Evolutionary conservation across 2,888 invertebrate genomes (phyloP).

Genomic region (Tillus elongatus): DNA sequence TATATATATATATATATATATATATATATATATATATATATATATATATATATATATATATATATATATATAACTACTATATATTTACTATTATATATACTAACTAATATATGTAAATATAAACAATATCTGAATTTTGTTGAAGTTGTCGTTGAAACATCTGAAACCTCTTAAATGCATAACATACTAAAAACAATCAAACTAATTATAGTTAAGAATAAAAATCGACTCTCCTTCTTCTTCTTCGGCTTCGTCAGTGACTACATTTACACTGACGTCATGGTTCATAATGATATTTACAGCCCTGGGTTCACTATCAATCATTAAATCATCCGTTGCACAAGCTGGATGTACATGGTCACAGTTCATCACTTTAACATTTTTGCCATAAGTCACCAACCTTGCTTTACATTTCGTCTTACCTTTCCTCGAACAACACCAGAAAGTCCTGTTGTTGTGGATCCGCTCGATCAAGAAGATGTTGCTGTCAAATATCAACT

Average conservation of each 20-base stretch:
- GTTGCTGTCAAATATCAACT: conserved; percentile 11
- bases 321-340: background rate
- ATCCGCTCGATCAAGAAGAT: conserved; percentile 11
- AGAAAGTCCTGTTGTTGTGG: conserved; percentile 6
- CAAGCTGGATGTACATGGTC: conserved; percentile 6
- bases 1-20: too few relatives aligned
- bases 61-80: too few relatives aligned
- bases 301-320: background rate
- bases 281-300: conserved; percentile 1
- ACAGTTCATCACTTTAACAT: conserved; percentile 9
- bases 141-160: too few relatives aligned
- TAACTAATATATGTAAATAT: too few relatives aligned
- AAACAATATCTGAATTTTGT: too few relatives aligned
- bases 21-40: too few relatives aligned
- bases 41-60: too few relatives aligned
- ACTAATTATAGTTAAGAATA: too few relatives aligned
- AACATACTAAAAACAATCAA: too few relatives aligned
- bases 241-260: background rate
- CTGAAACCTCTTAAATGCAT: too few relatives aligned
- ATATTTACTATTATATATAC: too few relatives aligned
- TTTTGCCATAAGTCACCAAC: conserved; percentile 10
- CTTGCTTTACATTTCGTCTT: conserved; percentile 11
- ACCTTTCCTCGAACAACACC: conserved; percentile 12
- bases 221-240: too few relatives aligned
- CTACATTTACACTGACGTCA: background rate